Conservation (phyloP, 2,888 invertebrate species). For the Danaus chrysippus region DNA sequence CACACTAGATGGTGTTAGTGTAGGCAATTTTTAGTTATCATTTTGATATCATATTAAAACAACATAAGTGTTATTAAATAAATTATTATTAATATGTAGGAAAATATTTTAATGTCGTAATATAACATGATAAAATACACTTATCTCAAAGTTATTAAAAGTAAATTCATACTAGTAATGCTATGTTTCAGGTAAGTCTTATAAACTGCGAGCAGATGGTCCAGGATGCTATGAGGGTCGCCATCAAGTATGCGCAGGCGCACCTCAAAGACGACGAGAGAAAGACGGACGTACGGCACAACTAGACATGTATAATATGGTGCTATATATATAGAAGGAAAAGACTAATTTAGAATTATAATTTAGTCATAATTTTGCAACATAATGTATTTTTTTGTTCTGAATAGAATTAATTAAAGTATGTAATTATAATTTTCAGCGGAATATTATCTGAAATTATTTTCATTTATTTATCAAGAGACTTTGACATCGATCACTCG, state of each 20-base stretch:
- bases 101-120: too few relatives aligned
- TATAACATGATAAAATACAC: too few relatives aligned
- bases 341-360: neutral
- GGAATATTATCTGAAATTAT: too few relatives aligned
- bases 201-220: constrained; percentile 81
- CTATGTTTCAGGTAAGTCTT: constrained; percentile 60
- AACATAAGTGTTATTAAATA: too few relatives aligned
- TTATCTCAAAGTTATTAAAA: too few relatives aligned
- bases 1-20: neutral
- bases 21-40: neutral
- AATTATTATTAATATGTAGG: too few relatives aligned
- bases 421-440: too few relatives aligned
- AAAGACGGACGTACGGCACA: constrained; percentile 41
- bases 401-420: too few relatives aligned
- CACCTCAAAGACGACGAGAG: constrained; percentile 34
- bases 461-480: too few relatives aligned
- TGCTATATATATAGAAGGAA: neutral
- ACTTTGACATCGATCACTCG: too few relatives aligned
- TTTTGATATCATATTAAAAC: neutral
- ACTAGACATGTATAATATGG: constrained; percentile 33
- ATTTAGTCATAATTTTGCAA: too few relatives aligned
- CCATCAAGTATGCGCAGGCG: constrained; percentile 72
- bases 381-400: too few relatives aligned
- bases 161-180: neutral
- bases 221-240: constrained; percentile 79